Conservation (phyloP, 2,888 invertebrate species). For the Drosophila paramelanica region DNA sequence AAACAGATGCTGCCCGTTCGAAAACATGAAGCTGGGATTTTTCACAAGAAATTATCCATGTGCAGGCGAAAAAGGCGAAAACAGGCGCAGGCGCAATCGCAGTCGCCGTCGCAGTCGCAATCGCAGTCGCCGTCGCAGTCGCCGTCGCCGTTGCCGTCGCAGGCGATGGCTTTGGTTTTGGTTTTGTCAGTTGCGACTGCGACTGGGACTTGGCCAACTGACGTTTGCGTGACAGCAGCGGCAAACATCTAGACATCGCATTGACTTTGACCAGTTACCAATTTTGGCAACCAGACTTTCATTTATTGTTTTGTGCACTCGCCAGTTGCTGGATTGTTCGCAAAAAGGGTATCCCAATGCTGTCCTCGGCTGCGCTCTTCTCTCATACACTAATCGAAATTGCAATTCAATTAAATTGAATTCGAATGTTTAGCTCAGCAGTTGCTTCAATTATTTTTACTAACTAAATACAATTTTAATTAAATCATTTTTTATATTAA, state of each 20-base stretch:
- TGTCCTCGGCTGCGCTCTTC: background rate
- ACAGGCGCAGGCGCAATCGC: slow-evolving; percentile 50
- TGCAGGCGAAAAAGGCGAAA: slow-evolving; percentile 60
- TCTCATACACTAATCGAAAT: background rate
- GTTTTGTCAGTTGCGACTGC: slow-evolving; percentile 60
- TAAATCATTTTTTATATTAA: no score
- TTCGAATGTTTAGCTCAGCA: no score
- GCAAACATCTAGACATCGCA: slow-evolving; percentile 54
- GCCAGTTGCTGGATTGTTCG: slow-evolving; percentile 30
- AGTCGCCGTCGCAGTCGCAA: slow-evolving; percentile 25
- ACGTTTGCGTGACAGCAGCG: slow-evolving; percentile 77
- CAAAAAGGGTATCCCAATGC: slow-evolving; percentile 47
- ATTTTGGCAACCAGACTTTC: slow-evolving; percentile 83
- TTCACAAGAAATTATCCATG: slow-evolving; percentile 76
- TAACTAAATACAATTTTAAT: no score
- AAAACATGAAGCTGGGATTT: slow-evolving; percentile 72
- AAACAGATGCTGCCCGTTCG: slow-evolving; percentile 18
- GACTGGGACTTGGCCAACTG: slow-evolving; percentile 40
- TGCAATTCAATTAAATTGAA: background rate
- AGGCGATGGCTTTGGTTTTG: slow-evolving; percentile 45
- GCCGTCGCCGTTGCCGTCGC: slow-evolving; percentile 22
- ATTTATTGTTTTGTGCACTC: slow-evolving; percentile 70
- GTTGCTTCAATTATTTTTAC: background rate
- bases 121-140: background rate
- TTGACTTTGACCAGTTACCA: slow-evolving; percentile 79